phyloP scores from a whole-genome alignment of 2,113 vertebrate species.

The Callorhinus ursinus region DNA sequence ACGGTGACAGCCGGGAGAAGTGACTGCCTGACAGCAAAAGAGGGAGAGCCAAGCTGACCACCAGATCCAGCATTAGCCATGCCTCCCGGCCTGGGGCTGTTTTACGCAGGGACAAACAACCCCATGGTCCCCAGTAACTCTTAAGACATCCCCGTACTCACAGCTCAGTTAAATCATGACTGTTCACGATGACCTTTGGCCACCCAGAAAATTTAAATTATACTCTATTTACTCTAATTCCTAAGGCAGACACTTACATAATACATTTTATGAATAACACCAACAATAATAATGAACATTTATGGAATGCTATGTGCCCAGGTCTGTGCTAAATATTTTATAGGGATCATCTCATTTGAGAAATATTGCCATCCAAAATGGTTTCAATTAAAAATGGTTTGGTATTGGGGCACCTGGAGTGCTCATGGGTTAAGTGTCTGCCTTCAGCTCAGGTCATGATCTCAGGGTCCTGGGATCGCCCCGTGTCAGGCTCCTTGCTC shows the following conservation, averaged over 20 bases:
- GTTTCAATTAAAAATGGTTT: slow-evolving; percentile 43
- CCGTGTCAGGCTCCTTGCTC: too few relatives aligned
- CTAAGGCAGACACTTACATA: background rate
- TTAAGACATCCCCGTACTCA: background rate
- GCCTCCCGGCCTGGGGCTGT: background rate
- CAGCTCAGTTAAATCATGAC: background rate
- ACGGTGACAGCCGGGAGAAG: background rate
- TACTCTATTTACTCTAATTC: background rate
- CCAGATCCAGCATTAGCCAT: background rate
- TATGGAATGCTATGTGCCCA: background rate
- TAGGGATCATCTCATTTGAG: slow-evolving; percentile 36
- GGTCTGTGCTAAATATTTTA: background rate
- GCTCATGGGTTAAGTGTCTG: background rate
- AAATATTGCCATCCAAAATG: background rate
- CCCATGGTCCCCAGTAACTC: background rate
- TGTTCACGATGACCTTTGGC: background rate
- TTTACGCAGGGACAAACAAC: background rate
- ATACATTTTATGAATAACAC: background rate
- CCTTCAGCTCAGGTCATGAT: background rate
- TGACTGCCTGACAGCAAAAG: background rate
- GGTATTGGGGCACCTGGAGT: background rate
- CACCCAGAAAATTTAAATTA: background rate
- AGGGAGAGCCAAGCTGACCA: background rate
- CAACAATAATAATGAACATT: background rate
- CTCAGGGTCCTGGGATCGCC: background rate